A percentile compares a stretch with the other conserved stretches of the same genome.
These are phyloP conservation scores for Otocyon megalotis DNA, from an alignment of 2,113 vertebrate species.

Conservation along the genomic window DNA sequence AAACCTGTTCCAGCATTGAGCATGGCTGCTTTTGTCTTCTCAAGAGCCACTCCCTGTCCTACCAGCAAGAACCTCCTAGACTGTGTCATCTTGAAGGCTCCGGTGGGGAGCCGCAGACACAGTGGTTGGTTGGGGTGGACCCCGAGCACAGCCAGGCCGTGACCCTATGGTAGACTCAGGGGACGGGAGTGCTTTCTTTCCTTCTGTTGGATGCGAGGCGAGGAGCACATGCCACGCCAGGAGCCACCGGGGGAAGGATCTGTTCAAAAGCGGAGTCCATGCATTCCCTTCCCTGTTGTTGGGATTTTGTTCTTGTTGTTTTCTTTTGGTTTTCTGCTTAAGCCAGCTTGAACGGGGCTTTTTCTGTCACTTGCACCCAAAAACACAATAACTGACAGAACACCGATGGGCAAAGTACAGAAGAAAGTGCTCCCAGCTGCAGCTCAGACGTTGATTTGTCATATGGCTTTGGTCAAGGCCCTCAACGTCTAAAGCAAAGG, in stretches of 20 bases:
- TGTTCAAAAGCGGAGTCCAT: neutral
- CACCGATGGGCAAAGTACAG: neutral
- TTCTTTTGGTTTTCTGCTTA: neutral
- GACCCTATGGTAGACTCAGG: neutral
- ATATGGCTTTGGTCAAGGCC: neutral
- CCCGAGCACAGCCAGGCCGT: neutral
- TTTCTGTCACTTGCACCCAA: neutral
- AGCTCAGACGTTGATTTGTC: neutral
- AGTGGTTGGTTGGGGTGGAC: neutral
- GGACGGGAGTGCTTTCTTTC: neutral
- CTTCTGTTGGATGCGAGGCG: neutral
- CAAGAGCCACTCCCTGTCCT: neutral
- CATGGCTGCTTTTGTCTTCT: neutral
- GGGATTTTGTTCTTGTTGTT: neutral
- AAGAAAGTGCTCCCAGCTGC: neutral
- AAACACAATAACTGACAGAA: neutral
- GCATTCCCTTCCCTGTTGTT: neutral
- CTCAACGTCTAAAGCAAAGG: neutral
- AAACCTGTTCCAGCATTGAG: neutral
- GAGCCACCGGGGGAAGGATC: rapidly evolving
- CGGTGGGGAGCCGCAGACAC: neutral
- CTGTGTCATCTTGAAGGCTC: neutral
- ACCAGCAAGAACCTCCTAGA: neutral
- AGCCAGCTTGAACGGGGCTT: neutral
- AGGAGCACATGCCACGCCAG: neutral